Base-by-base conservation (phyloP, 2,888 invertebrate species). In the Ethmia dodecea region DNA sequence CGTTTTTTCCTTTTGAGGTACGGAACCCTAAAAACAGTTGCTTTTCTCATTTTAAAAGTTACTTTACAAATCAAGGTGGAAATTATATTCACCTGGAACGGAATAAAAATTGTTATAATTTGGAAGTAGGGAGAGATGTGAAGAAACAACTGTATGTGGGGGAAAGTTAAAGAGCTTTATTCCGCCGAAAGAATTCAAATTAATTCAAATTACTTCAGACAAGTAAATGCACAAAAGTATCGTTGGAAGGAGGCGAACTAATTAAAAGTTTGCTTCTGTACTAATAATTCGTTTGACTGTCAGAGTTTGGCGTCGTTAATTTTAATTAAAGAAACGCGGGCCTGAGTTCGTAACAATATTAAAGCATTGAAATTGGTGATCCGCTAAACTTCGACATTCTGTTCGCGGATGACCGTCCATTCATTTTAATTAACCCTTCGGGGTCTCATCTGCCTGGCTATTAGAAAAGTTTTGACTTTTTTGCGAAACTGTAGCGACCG, bases 251-350 rank as follows among this genome's bases (percentile, higher is more conserved):
- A 77, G 69, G 71, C 69, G 65, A 83, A 84, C 81, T 83, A 83
- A 84, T 86, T 84, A 84, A 83, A 86, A 84, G 80, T 84, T 84
- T 60, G 68, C 76, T 76, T 75, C 81, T 76, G 76, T 84, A 80
- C 79, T 79, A 84, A 86, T 84, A 86, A 86, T 86, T 84, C 83
- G 84, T 83, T 81, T 81, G 79, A 83, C 77, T 84, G 83, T 83
- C 80, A 79, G 80, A 86, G 76, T 86, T 86, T 84, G 70, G 70
- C 79, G 78, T 83, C 84, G 83, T 86, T 86, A 84, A 86, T 86
- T 86, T 86, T 84, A 84, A 86, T 86, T 86, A 84, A 86, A 86
- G 86, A 81, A 86, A 81, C 75, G 79, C 72, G 68, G 66, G 69
- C 67, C 6, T 49, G 66, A 78, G 77, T 81, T 81, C 74, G 81